Conservation (phyloP, 2,113 vertebrate genomes). For the Chloebia gouldiae region DNA sequence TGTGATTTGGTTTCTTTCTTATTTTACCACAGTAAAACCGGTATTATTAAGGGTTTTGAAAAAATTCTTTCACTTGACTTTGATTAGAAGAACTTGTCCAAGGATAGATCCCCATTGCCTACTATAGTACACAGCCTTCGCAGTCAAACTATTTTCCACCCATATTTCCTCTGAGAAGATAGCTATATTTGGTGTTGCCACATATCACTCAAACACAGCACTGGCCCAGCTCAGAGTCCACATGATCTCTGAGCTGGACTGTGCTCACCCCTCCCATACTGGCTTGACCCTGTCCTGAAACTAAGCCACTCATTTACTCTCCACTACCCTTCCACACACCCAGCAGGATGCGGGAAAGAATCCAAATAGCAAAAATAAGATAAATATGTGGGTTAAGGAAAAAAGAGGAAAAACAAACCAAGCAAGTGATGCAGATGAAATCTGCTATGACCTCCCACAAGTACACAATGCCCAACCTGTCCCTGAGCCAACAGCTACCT, state of each 20-base stretch:
- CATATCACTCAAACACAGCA: not conserved
- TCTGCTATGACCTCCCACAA: not conserved
- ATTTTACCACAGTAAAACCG: not conserved
- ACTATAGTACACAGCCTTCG: not conserved
- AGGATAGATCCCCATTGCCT: not conserved
- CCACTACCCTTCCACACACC: rapidly evolving
- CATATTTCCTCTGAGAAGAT: not conserved
- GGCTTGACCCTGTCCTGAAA: not conserved
- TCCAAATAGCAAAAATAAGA: not conserved
- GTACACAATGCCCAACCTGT: not conserved
- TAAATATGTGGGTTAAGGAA: not conserved
- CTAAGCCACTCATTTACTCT: not conserved
- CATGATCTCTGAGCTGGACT: not conserved
- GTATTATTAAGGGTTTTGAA: not conserved
- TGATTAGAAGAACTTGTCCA: not conserved
- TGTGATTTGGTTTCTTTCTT: not conserved
- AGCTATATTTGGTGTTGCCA: not conserved
- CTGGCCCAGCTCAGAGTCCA: not conserved
- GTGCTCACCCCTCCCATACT: not conserved
- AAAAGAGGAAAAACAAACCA: not conserved
- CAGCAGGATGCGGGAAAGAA: not conserved
- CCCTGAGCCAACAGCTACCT: not conserved
- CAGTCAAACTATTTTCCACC: not conserved
- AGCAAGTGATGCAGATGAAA: not conserved
- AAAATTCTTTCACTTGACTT: not conserved